Evolutionary conservation across 2,113 vertebrate genomes (phyloP), one percentile per base, ranked within the genome.

Genomic region (Varanus salvator): DNA sequence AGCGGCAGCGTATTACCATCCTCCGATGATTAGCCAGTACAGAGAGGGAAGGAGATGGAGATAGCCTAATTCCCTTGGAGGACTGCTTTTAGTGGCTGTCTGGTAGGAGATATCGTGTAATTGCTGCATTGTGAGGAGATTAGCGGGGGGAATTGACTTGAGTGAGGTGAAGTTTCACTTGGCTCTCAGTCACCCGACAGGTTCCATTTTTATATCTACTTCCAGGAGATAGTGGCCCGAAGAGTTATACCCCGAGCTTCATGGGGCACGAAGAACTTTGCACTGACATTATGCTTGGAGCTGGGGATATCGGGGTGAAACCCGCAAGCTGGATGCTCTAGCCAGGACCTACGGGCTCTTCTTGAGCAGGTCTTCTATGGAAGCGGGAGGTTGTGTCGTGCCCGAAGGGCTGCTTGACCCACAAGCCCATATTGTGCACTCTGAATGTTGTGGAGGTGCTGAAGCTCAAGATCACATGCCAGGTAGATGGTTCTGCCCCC

Each of bases 61-160:
- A 81, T 0, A 57, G 93, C 84, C 91, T 95, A 95, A 96, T 96
- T 94, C 93, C 91, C 44, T 86, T 8, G 87, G 91, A 95, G 94
- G 88, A 71, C 89, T 89, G 91, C 81, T 17, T 92, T 94, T 89
- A 93, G 92, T 89, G 89, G 91, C 94, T 93, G 93, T 89, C 94
- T 91, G 91, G 68, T 64, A 64, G 85, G 78, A 95, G 95, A 95
- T 93, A 93, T 57, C 75, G 19, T 80, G 83, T 90, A 90, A 95
- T 94, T 94, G 90, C 93, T 1, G 27, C 87, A 21, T 93, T 82
- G 90, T 90, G 3, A 80, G 44, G 83, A 89, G 93, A 96, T 96
- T 94, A 96, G 78, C 1, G 9, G 0, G 52, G 34, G 88, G 80
- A 87, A 69, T 88, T 90, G 66, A 71, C 25, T 86, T 3, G 2